Conservation (phyloP, 2,797 vertebrate genomes). For the Microcaecilia unicolor region DNA sequence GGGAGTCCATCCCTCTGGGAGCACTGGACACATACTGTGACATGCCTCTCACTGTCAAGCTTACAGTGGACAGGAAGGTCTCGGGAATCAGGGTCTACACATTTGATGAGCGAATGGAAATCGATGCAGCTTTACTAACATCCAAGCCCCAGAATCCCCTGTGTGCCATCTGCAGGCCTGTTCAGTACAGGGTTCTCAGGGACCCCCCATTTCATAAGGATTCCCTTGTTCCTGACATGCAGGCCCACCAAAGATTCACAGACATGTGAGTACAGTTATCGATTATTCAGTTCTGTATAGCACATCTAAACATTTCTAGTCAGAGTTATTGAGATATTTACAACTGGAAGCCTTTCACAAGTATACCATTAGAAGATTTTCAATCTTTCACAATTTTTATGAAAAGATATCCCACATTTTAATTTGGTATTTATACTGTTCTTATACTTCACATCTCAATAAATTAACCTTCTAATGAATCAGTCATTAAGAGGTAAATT, state of each 20-base stretch:
- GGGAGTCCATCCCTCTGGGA: constrained; percentile 69
- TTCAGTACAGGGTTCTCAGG: constrained; percentile 68
- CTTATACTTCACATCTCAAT: too few species aligned
- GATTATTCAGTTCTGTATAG: too few species aligned
- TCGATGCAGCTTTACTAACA: constrained; percentile 80
- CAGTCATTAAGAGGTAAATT: too few species aligned
- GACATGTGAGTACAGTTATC: constrained; percentile 75
- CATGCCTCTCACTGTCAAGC: constrained; percentile 74
- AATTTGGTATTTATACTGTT: too few species aligned
- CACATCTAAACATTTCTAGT: too few species aligned
- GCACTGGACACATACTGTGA: constrained; percentile 82
- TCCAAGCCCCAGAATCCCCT: constrained; percentile 63
- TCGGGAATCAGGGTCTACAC: constrained; percentile 75
- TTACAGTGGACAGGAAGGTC: constrained; percentile 60
- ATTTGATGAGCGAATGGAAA: constrained; percentile 88
- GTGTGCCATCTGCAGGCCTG: constrained; percentile 68
- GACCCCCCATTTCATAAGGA: constrained; percentile 60
- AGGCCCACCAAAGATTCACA: constrained; percentile 56
- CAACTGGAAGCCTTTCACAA: too few species aligned
- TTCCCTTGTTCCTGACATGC: constrained; percentile 27
- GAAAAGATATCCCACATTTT: too few species aligned
- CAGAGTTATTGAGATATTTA: too few species aligned
- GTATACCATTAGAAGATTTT: too few species aligned
- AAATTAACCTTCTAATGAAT: too few species aligned
- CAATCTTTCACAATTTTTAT: too few species aligned